These are phyloP conservation scores for Myzus persicae DNA, from an alignment of 1,140 invertebrate genomes.

Conservation along the genomic window DNA sequence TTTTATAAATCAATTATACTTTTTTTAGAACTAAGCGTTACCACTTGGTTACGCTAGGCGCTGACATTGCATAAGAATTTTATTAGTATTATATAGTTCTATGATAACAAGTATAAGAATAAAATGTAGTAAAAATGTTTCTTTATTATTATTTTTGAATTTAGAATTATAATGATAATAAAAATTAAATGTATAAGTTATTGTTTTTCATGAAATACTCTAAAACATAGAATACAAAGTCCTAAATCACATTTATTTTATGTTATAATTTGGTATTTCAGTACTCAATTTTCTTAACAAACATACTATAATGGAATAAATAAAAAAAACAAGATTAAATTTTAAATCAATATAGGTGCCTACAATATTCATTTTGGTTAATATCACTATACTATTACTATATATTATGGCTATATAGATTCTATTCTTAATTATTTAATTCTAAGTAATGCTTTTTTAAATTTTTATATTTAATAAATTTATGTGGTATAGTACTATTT, in stretches of 20 bases:
- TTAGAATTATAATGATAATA: background rate
- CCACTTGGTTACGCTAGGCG: background rate
- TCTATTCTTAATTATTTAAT: no score
- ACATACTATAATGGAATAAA: no score
- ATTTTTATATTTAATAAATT: no score
- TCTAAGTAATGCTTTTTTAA: no score
- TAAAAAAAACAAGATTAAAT: no score
- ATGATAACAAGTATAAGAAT: background rate
- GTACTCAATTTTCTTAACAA: no score
- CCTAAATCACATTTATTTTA: conserved; percentile 15
- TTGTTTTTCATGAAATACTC: background rate
- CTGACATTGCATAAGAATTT: background rate
- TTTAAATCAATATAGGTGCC: no score
- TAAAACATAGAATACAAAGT: background rate
- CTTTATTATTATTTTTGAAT: background rate
- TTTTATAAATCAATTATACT: background rate
- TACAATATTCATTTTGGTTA: no score
- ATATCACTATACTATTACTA: no score
- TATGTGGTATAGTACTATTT: no score
- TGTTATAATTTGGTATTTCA: no score
- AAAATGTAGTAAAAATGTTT: background rate
- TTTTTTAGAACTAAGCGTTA: conserved; percentile 4
- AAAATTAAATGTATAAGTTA: background rate
- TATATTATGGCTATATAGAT: no score
- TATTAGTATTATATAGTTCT: background rate